phyloP scores from a whole-genome alignment of 1,140 invertebrate species.

The Campodea augens region DNA sequence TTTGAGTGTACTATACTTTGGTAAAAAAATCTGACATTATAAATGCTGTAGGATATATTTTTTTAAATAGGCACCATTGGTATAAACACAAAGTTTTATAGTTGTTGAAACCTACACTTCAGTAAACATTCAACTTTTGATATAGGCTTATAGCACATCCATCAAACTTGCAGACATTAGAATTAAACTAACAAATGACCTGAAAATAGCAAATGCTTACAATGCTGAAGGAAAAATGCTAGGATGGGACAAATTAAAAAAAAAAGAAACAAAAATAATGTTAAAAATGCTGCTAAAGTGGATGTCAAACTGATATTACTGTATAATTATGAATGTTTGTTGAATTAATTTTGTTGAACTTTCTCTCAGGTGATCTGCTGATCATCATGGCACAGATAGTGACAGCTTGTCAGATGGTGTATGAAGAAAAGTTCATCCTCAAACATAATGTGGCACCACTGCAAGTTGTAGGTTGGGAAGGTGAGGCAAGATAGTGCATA shows the following conservation, averaged over 20 bases:
- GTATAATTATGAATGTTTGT: slow-evolving; percentile 3
- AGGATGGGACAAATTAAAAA: not conserved
- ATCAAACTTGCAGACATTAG: too few relatives aligned
- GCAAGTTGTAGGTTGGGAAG: slow-evolving; percentile 86
- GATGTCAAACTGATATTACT: not conserved
- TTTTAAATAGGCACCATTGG: too few relatives aligned
- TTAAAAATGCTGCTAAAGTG: not conserved
- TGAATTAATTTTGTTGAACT: slow-evolving; percentile 5
- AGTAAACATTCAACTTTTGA: too few relatives aligned
- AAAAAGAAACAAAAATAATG: not conserved
- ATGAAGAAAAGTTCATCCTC: slow-evolving; percentile 78
- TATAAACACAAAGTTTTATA: too few relatives aligned
- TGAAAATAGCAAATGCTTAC: slow-evolving; percentile 3
- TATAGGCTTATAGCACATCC: too few relatives aligned
- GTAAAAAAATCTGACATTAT: too few relatives aligned
- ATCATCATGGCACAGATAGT: slow-evolving; percentile 82
- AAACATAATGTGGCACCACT: slow-evolving; percentile 61
- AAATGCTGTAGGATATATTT: too few relatives aligned
- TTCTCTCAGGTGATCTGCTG: slow-evolving; percentile 56
- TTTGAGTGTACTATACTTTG: too few relatives aligned
- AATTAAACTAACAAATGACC: not conserved
- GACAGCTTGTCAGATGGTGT: slow-evolving; percentile 78
- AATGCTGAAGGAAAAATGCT: not conserved
- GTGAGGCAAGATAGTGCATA: slow-evolving; percentile 21
- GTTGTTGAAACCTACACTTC: too few relatives aligned